Percentiles rank a stretch among this genome's conserved stretches.
Conservation (phyloP, 2,888 invertebrate species). For the Dryadula phaetusa region DNA sequence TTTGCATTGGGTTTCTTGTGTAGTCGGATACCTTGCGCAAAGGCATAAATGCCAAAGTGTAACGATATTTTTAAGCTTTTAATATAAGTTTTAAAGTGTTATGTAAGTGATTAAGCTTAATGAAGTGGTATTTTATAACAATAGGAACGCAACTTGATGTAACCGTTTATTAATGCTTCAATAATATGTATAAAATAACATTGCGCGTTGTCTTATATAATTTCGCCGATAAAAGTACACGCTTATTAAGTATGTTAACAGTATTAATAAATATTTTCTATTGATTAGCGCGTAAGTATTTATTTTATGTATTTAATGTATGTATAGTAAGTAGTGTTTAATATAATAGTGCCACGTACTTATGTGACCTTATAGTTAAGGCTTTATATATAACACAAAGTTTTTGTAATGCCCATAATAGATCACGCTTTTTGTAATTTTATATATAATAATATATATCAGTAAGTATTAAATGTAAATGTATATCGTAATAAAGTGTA, state of each 20-base stretch:
- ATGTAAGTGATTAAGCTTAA: not conserved
- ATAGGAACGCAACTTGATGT: slow-evolving; percentile 3
- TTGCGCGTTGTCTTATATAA: not conserved
- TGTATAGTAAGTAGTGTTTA: not conserved
- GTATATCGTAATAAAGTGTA: slow-evolving; percentile 30
- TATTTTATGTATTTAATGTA: not conserved
- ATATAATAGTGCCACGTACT: not conserved
- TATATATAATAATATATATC: too few relatives aligned
- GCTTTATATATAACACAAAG: slow-evolving; percentile 42
- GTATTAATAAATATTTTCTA: slow-evolving; percentile 3
- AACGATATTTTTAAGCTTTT: not conserved
- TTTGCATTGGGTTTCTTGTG: not conserved
- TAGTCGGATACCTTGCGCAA: not conserved
- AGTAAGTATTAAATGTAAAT: slow-evolving; percentile 43
- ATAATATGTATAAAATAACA: not conserved
- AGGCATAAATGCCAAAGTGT: not conserved
- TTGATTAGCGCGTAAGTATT: slow-evolving; percentile 8
- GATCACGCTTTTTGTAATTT: slow-evolving; percentile 48
- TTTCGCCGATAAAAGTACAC: not conserved
- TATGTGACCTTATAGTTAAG: slow-evolving; percentile 19
- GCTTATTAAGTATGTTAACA: slow-evolving; percentile 12
- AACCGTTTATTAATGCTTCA: slow-evolving; percentile 18
- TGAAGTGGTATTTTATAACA: not conserved
- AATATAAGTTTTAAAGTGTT: slow-evolving; percentile 5
- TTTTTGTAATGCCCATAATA: slow-evolving; percentile 41